Conservation (phyloP, 1,140 invertebrate species). For the Batillaria attramentaria region DNA sequence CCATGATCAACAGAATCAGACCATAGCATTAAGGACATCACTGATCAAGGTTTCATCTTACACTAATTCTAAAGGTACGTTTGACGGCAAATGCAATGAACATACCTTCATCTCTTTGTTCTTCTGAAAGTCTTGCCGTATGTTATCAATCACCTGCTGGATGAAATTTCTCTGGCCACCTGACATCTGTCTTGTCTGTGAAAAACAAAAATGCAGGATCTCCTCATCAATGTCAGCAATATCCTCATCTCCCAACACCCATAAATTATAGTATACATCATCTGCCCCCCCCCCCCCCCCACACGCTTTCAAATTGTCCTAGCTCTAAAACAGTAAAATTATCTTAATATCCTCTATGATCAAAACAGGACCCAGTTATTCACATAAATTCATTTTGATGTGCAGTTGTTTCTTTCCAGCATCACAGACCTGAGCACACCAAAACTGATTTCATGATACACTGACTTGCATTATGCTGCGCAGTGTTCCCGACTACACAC, state of each 20-base stretch:
- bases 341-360: no score
- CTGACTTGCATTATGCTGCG: no score
- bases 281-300: not conserved
- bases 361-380: no score
- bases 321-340: no score
- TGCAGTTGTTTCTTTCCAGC: no score
- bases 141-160: constrained; percentile 91
- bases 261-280: not conserved
- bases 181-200: constrained; percentile 63
- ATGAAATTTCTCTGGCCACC: constrained; percentile 78
- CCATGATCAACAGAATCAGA: not conserved
- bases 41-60: not conserved
- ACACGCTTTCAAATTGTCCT: no score
- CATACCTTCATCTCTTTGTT: constrained; percentile 96
- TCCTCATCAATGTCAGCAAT: not conserved
- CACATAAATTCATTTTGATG: no score
- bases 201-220: constrained; percentile 26
- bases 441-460: no score
- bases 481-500: no score
- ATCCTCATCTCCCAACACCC: not conserved
- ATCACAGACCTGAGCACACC: no score
- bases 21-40: not conserved
- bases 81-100: not conserved
- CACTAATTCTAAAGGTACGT: not conserved
- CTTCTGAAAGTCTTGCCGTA: constrained; percentile 93